Conservation (phyloP, 2,888 invertebrate species). For the Drosophila siamana region DNA sequence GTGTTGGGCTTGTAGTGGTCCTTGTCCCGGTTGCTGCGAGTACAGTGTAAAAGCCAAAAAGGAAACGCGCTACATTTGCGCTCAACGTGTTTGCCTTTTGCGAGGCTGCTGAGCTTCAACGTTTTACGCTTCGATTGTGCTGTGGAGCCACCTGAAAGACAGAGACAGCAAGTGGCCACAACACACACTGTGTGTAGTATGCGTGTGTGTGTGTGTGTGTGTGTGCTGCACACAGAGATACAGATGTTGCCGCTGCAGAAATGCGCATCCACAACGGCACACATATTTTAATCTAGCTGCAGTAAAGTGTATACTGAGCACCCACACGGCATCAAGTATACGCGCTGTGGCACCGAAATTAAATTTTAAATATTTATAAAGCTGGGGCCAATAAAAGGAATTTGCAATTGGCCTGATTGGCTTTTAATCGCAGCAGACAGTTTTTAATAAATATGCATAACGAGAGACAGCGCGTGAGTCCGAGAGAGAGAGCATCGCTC, state of each 20-base stretch:
- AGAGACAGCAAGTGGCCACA: conserved; percentile 2
- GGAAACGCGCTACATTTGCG: conserved; percentile 79
- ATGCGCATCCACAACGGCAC: conserved; percentile 25
- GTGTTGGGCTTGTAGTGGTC: conserved; percentile 26
- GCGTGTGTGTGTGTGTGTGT: background rate
- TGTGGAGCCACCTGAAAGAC: conserved; percentile 37
- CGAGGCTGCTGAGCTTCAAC: conserved; percentile 62
- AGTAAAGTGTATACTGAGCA: conserved; percentile 52
- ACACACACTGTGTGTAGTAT: too few species aligned
- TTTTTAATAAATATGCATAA: conserved; percentile 81
- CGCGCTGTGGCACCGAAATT: conserved; percentile 70
- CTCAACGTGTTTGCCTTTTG: conserved; percentile 73
- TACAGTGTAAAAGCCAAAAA: conserved; percentile 69
- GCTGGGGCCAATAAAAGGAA: conserved; percentile 76
- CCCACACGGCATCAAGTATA: conserved; percentile 53
- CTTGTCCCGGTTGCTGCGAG: conserved; percentile 32
- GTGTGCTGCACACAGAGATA: background rate
- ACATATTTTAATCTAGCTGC: conserved; percentile 61
- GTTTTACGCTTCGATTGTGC: conserved; percentile 78
- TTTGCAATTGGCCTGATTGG: conserved; percentile 78
- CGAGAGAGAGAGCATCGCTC: background rate
- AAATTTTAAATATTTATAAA: conserved; percentile 81
- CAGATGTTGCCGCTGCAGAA: conserved; percentile 21
- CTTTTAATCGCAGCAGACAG: conserved; percentile 80
- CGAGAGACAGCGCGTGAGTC: conserved; percentile 10